Evolutionary conservation across 2,888 invertebrate genomes (phyloP).

Genomic region (Diloba caeruleocephala): DNA sequence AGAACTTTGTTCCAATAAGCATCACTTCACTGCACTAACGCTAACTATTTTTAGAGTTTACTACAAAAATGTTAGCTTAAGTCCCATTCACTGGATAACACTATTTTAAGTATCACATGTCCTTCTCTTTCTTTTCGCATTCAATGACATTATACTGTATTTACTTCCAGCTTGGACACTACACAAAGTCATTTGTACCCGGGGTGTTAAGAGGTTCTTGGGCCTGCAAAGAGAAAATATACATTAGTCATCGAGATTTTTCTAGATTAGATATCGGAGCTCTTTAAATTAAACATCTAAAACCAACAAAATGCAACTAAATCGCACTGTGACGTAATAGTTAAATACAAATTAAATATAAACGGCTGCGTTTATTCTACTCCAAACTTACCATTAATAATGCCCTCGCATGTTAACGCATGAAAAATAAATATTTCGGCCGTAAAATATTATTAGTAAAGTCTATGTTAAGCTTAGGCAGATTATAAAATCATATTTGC

Average conservation of each 20-base stretch:
- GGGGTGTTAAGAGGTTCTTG: constrained; percentile 95
- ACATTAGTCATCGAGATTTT: constrained; percentile 35
- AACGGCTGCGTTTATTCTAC: constrained; percentile 52
- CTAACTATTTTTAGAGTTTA: constrained; percentile 74
- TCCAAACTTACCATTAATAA: constrained; percentile 78
- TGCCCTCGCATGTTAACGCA: constrained; percentile 85
- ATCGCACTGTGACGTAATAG: constrained; percentile 37
- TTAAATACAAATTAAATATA: constrained; percentile 30
- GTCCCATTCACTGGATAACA: constrained; percentile 84
- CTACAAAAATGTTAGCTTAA: constrained; percentile 75
- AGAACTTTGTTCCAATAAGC: constrained; percentile 77
- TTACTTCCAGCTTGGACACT: constrained; percentile 84
- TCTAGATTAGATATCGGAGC: constrained; percentile 2
- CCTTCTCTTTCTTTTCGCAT: constrained; percentile 87
- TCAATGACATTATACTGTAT: constrained; percentile 84
- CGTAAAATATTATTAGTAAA: constrained; percentile 70
- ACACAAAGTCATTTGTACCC: constrained; percentile 95
- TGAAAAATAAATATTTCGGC: constrained; percentile 83
- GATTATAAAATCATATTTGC: constrained; percentile 68
- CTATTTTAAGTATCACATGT: constrained; percentile 84
- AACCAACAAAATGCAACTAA: constrained; percentile 40
- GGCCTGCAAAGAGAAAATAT: constrained; percentile 90
- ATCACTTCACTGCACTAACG: constrained; percentile 78
- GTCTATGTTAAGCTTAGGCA: constrained; percentile 70
- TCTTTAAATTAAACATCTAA: constrained; percentile 23